Evolutionary conservation across 2,888 invertebrate species (phyloP), one percentile per base, ranked within the genome.

Genomic region (Abrostola tripartita): DNA sequence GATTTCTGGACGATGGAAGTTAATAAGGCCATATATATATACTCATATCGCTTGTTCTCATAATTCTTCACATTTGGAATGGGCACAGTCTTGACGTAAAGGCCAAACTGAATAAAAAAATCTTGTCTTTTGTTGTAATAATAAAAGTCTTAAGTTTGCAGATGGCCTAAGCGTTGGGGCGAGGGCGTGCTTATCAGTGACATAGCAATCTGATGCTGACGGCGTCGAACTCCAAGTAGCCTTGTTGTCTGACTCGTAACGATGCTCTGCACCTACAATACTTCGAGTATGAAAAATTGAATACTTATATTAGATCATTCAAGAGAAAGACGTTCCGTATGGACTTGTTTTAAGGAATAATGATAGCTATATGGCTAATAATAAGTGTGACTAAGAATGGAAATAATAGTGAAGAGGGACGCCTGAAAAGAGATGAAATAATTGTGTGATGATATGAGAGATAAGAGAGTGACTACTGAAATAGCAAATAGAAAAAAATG

Each of bases 151-250:
- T 24, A 0, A 59, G 55, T 70, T 51, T 59, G 59, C 6, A 37
- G 54, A 55, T 14, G 37, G 41, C 53, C 53, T 66, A 40, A 55
- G 36, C 55, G 9, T 40, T 24, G 14, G 53, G 61, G 56, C 52
- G 52, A 47, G 59, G 41, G 44, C 84, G 85, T 84, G 84, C 79
- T 82, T 83, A 84, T 84, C 85, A 24, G 60, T 49, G 58, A 37
- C 51, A 35, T 12, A 59, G 54, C 53, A 69, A 84, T 84, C 85
- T 77, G 55, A 70, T 68, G 65, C 76, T 79, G 74, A 70, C 64
- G 55, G 37, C 12, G 66, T 55, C 24, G 42, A 54, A 61, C 44
- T 50, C 14, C 52, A 50, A 78, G 72, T 55, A 52, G 24, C 35
- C 36, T 35, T 71, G 69, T 61, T 40, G 6, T 42, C 38, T 52